Evolutionary conservation across 1,140 invertebrate species (phyloP).

Genomic region (Zaprionus lachaisei): DNA sequence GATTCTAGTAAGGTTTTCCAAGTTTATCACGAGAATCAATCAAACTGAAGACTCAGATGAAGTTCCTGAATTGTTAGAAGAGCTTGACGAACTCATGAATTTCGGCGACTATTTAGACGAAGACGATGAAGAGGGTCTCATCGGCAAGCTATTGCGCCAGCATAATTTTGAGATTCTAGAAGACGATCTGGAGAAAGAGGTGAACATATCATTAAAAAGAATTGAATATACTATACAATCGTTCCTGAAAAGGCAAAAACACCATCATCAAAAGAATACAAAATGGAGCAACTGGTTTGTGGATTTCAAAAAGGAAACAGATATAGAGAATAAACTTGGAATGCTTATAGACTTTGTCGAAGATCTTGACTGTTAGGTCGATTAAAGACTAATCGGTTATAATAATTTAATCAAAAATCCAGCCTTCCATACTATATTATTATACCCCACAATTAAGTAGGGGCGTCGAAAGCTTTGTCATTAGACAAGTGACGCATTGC

Average conservation of each 20-base stretch:
- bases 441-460: not conserved
- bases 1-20: conserved; percentile 7
- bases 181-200: conserved; percentile 1
- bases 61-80: not conserved
- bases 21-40: conserved; percentile 19
- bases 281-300: not conserved
- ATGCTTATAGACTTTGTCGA: conserved; percentile 2
- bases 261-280: not conserved
- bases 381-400: not conserved
- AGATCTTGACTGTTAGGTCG: not conserved
- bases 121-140: conserved; percentile 24
- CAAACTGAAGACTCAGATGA: conserved; percentile 39
- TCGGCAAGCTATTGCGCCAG: conserved; percentile 30
- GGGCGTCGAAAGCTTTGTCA: not conserved
- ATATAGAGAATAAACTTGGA: conserved; percentile 6
- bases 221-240: conserved; percentile 15
- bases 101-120: not conserved
- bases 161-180: conserved; percentile 39
- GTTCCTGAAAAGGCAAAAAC: not conserved
- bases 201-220: not conserved
- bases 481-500: not conserved
- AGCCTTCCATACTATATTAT: not conserved
- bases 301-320: conserved; percentile 6
- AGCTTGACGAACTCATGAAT: conserved; percentile 24
- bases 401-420: not conserved